Conservation (phyloP, 2,797 vertebrate species). For the Alouatta caraya region DNA sequence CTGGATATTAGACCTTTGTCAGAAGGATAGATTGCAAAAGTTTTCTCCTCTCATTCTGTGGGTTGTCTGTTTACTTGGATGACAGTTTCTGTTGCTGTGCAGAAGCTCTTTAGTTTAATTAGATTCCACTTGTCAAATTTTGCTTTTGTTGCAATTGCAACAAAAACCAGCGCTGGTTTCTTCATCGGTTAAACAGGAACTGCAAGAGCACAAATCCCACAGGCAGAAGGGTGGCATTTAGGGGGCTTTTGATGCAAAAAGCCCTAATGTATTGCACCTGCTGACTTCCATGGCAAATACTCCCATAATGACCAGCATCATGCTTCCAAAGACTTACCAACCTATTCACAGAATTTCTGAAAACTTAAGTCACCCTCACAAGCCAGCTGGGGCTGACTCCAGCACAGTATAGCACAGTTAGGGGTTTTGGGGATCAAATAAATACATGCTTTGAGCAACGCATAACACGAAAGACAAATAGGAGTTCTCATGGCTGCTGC, state of each 20-base stretch:
- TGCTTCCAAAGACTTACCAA: neutral
- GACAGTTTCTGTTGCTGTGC: neutral
- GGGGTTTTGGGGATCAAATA: accelerated
- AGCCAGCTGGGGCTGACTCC: accelerated
- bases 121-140: neutral
- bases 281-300: neutral
- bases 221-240: neutral
- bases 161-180: neutral
- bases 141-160: neutral
- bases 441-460: accelerated
- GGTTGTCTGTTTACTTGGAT: neutral
- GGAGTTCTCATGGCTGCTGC: accelerated
- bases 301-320: neutral
- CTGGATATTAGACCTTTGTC: neutral
- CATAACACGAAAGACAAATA: accelerated
- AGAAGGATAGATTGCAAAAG: neutral
- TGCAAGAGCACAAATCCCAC: too few species aligned
- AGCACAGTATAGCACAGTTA: neutral
- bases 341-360: neutral
- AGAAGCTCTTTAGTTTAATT: neutral
- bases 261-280: too few species aligned
- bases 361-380: neutral
- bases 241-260: neutral
- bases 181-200: neutral
- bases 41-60: neutral